Evolutionary conservation across 2,113 vertebrate genomes (phyloP), one percentile per base, ranked within the genome.

Genomic region (Xiphophorus maculatus): DNA sequence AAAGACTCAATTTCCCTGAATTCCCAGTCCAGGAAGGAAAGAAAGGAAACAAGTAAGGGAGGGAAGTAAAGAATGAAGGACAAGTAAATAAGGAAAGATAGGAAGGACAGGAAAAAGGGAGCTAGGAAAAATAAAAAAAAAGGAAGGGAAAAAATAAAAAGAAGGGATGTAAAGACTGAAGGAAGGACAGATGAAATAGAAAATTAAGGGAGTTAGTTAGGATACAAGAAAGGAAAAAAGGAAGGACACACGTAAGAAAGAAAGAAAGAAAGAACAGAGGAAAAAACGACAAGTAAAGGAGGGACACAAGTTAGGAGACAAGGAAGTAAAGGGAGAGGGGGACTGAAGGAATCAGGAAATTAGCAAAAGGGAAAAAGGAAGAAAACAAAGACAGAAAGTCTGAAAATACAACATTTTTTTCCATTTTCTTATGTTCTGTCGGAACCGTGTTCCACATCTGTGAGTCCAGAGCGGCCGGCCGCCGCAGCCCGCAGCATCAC

Each of bases 391-490:
- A 58, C 9, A n/a, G 25, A 5, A 48, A 48, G 44, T 48, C 44
- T 17, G 17, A 5, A 5, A 48, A 48, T 17, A 22, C 44, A 48
- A 48, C 19, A 5, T 2, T 19, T 7, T 37, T 48, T 7, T 19
- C 1, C 4, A 17, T 48, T 6, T 48, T 48, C 44, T 48, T 17
- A 48, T 48, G 4, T 48, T 19, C 14, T 58, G 51, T 58, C 17
- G 19, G 19, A 22, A 51, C 48, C 48, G 17, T 58, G 51, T n/a
- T 72, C 60, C 1, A 3, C 1, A 3, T 79, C 25, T 9, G 60
- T 76, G 48, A 11, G 19, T 83, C 80, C 89, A 85, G 88, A 79
- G 85, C 74, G 19, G 11, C n/a, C 51, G 61, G 82, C 79, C 60
- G 79, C 61, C 51, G 60, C 77, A 83, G 79, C 84, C 61, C 51